Percentiles rank a stretch among this genome's conserved stretches.
phyloP scores from a whole-genome alignment of 2,113 vertebrate species.

The Nothoprocta pentlandii region DNA sequence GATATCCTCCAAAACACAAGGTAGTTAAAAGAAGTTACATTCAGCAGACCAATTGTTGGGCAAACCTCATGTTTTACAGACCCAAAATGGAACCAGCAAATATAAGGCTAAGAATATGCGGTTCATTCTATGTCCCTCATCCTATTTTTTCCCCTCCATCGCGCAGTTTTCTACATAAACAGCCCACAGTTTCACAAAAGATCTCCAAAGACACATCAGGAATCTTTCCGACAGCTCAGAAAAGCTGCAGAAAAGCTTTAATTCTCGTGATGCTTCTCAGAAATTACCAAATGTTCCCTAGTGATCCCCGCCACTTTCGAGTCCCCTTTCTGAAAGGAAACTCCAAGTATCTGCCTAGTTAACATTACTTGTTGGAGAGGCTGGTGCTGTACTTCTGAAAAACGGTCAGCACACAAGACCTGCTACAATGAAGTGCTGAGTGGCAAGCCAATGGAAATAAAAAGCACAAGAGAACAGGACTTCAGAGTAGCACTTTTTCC shows the following conservation, averaged over 20 bases:
- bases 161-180: not conserved
- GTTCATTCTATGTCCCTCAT: not conserved
- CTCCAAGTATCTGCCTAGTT: not conserved
- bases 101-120: not conserved
- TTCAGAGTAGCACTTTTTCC: not conserved
- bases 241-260: not conserved
- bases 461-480: rapidly evolving
- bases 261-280: not conserved
- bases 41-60: not conserved
- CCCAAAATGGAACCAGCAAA: not conserved
- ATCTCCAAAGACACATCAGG: not conserved
- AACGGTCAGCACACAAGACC: not conserved
- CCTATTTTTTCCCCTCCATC: not conserved
- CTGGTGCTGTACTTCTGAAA: not conserved
- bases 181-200: not conserved
- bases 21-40: not conserved
- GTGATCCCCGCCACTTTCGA: not conserved
- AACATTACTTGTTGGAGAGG: not conserved
- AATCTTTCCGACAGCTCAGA: not conserved
- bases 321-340: not conserved
- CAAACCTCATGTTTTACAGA: not conserved
- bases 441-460: not conserved
- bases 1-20: constrained; percentile 87
- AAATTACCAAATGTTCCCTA: not conserved
- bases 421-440: not conserved